A percentile compares a stretch with the other conserved stretches of the same genome.
These are phyloP conservation scores for Marisa cornuarietis DNA, from an alignment of 1,140 invertebrate genomes.

Conservation along the genomic window DNA sequence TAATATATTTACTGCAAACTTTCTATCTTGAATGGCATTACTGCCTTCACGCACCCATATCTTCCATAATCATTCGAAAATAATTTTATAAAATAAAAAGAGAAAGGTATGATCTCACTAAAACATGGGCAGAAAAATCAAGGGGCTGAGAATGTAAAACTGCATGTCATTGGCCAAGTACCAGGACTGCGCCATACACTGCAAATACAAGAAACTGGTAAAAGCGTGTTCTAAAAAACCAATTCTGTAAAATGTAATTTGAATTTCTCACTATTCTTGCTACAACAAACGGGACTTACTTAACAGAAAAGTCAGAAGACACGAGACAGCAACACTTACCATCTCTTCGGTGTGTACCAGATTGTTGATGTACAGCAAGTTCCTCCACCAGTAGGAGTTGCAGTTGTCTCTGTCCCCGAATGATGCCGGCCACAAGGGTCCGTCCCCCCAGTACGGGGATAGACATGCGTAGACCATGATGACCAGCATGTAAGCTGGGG, in stretches of 20 bases:
- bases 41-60: no score
- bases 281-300: no score
- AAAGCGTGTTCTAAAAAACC: slow-evolving; percentile 30
- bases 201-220: not conserved
- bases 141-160: slow-evolving; percentile 75
- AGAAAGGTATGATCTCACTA: slow-evolving; percentile 33
- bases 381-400: slow-evolving; percentile 81
- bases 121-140: slow-evolving; percentile 66
- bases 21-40: no score
- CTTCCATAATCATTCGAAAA: no score
- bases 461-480: slow-evolving; percentile 80
- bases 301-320: no score
- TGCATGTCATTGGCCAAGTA: slow-evolving; percentile 86
- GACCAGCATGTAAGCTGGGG: slow-evolving; percentile 83
- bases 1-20: no score
- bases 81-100: not conserved
- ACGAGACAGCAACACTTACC: not conserved
- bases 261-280: not conserved
- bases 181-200: slow-evolving; percentile 80
- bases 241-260: slow-evolving; percentile 3
- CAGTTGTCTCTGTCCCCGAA: slow-evolving; percentile 66
- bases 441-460: slow-evolving; percentile 73
- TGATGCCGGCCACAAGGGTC: slow-evolving; percentile 62
- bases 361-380: slow-evolving; percentile 84
- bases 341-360: slow-evolving; percentile 67